These are phyloP conservation scores for Lithophane leautieri DNA, from an alignment of 2,888 invertebrate species.

Conservation along the genomic window DNA sequence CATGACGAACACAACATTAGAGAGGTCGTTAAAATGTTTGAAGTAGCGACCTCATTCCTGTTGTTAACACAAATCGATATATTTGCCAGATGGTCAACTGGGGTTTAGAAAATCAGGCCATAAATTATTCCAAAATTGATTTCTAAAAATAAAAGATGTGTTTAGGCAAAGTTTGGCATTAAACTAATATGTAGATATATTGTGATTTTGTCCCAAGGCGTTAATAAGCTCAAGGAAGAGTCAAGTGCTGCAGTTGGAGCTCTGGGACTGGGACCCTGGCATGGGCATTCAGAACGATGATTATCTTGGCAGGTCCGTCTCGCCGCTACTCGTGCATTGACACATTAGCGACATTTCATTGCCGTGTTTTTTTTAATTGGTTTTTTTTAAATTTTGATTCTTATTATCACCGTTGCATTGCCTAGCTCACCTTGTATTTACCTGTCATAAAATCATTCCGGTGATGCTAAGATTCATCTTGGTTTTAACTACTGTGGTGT, in stretches of 20 bases:
- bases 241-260: slow-evolving; percentile 93
- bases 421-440: slow-evolving; percentile 13
- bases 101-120: slow-evolving; percentile 30
- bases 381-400: slow-evolving; percentile 65
- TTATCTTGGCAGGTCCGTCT: slow-evolving; percentile 95
- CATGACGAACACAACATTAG: slow-evolving; percentile 45
- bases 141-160: slow-evolving; percentile 1
- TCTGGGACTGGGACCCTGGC: slow-evolving; percentile 96
- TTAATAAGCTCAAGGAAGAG: slow-evolving; percentile 93
- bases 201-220: slow-evolving; percentile 91
- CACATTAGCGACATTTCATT: slow-evolving; percentile 73
- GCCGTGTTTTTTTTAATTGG: slow-evolving; percentile 70
- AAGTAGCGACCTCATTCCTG: slow-evolving; percentile 22
- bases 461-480: slow-evolving; percentile 75
- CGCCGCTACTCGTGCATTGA: slow-evolving; percentile 70
- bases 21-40: slow-evolving; percentile 13
- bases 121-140: slow-evolving; percentile 21
- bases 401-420: slow-evolving; percentile 71
- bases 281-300: slow-evolving; percentile 95
- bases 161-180: slow-evolving; percentile 49
- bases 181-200: slow-evolving; percentile 71
- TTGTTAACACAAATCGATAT: slow-evolving; percentile 45
- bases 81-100: slow-evolving; percentile 64
- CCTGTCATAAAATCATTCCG: slow-evolving; percentile 29
- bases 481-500: slow-evolving; percentile 67